Evolutionary conservation across 1,140 invertebrate genomes (phyloP).

Genomic region (Drosophila equinoxialis): DNA sequence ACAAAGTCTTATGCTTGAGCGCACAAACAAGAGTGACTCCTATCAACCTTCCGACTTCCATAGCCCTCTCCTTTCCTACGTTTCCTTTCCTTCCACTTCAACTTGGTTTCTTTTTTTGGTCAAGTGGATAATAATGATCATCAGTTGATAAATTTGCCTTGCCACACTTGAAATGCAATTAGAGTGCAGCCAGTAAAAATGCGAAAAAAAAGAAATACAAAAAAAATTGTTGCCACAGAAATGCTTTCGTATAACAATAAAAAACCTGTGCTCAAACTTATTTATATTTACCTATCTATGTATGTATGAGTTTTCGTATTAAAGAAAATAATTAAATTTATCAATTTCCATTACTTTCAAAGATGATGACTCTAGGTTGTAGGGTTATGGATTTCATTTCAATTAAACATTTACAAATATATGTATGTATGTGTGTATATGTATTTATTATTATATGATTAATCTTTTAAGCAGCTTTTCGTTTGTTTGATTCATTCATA

Average conservation of each 20-base stretch:
- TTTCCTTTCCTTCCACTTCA: constrained; percentile 4
- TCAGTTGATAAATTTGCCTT: constrained; percentile 33
- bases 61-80: background rate
- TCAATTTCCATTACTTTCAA: background rate
- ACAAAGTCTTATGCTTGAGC: constrained; percentile 72
- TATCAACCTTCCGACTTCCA: background rate
- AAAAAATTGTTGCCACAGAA: too few relatives aligned
- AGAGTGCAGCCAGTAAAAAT: constrained; percentile 52
- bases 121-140: constrained; percentile 39
- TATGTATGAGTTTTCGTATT: too few relatives aligned
- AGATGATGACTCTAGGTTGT: background rate
- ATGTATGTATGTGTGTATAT: background rate
- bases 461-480: constrained; percentile 13
- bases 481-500: background rate
- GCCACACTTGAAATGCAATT: constrained; percentile 72
- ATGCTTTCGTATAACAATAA: too few relatives aligned
- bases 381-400: background rate
- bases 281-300: too few relatives aligned
- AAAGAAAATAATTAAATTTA: background rate
- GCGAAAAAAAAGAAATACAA: constrained; percentile 32
- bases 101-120: constrained; percentile 21
- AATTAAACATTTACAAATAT: background rate
- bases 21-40: constrained; percentile 55
- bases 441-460: background rate
- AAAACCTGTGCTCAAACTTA: too few relatives aligned